Conservation (phyloP, 2,888 invertebrate species). For the Panopea generosa region DNA sequence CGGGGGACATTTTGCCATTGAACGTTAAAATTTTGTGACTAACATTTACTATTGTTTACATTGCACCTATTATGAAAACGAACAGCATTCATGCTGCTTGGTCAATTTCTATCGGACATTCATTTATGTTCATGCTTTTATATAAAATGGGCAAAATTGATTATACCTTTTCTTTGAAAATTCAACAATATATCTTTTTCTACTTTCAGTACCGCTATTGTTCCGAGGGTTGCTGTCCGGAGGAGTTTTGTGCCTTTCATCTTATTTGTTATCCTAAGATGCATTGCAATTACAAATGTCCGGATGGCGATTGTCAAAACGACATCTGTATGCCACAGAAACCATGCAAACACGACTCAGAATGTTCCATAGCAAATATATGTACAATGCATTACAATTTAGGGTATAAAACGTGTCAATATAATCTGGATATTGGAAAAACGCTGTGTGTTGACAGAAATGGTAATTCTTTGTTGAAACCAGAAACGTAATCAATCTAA, state of each 20-base stretch:
- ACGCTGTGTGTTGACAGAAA: constrained; percentile 75
- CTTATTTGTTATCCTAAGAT: constrained; percentile 81
- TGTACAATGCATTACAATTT: constrained; percentile 80
- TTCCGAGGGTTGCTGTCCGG: constrained; percentile 79
- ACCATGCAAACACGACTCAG: constrained; percentile 67
- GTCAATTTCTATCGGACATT: too few species aligned
- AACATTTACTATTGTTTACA: too few species aligned
- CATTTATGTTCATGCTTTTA: too few species aligned
- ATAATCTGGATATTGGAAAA: constrained; percentile 80
- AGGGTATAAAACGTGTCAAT: constrained; percentile 80
- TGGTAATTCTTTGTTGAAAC: constrained; percentile 66
- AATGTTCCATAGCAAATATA: constrained; percentile 70
- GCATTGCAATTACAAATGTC: constrained; percentile 78
- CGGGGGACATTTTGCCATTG: too few species aligned
- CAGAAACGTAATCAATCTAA: constrained; percentile 14
- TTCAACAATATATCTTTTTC: constrained; percentile 8
- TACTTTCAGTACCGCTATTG: constrained; percentile 78
- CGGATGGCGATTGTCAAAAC: constrained; percentile 78
- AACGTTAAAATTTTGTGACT: too few species aligned
- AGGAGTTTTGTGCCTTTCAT: constrained; percentile 81
- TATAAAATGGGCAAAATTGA: too few species aligned
- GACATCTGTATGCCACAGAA: constrained; percentile 77
- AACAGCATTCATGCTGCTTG: too few species aligned
- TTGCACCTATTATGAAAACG: too few species aligned
- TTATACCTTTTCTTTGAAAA: too few species aligned